A percentile compares a stretch with the other conserved stretches of the same genome.
phyloP scores from a whole-genome alignment of 2,113 vertebrate genomes.

The Polypterus senegalus region DNA sequence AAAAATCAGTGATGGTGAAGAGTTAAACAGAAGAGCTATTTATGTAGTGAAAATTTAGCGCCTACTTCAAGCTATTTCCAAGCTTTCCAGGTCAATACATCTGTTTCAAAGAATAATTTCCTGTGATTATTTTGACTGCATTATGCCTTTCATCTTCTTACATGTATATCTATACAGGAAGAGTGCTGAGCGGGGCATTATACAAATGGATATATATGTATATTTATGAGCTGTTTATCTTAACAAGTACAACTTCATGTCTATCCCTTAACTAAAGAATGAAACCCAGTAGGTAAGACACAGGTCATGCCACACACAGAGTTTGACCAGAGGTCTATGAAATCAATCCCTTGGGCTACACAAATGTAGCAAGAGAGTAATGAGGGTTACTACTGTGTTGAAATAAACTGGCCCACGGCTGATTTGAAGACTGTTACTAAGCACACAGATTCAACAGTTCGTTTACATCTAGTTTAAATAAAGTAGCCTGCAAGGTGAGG shows the following conservation, averaged over 20 bases:
- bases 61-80: too few species aligned
- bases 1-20: too few species aligned
- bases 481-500: slow-evolving; percentile 2
- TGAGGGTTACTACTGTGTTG: slow-evolving; percentile 49
- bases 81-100: too few species aligned
- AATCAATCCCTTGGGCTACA: slow-evolving; percentile 32
- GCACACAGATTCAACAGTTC: slow-evolving; percentile 1
- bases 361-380: slow-evolving; percentile 30
- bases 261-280: slow-evolving; percentile 23
- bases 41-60: too few species aligned
- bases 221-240: slow-evolving; percentile 55
- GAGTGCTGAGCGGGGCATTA: slow-evolving; percentile 32
- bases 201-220: slow-evolving; percentile 15
- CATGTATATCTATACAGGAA: slow-evolving; percentile 37
- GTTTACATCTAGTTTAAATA: slow-evolving; percentile 13
- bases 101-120: slow-evolving; percentile 27
- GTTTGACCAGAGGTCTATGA: slow-evolving; percentile 23
- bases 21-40: too few species aligned
- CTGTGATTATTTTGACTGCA: slow-evolving; percentile 37
- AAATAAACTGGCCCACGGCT: slow-evolving; percentile 29
- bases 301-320: slow-evolving; percentile 54
- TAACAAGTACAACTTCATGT: slow-evolving; percentile 35
- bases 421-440: slow-evolving; percentile 12
- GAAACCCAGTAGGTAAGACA: slow-evolving; percentile 11
- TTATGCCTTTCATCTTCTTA: slow-evolving; percentile 41